These are phyloP conservation scores for Andrena flavipes DNA, from an alignment of 2,888 invertebrate genomes.

Conservation along the genomic window DNA sequence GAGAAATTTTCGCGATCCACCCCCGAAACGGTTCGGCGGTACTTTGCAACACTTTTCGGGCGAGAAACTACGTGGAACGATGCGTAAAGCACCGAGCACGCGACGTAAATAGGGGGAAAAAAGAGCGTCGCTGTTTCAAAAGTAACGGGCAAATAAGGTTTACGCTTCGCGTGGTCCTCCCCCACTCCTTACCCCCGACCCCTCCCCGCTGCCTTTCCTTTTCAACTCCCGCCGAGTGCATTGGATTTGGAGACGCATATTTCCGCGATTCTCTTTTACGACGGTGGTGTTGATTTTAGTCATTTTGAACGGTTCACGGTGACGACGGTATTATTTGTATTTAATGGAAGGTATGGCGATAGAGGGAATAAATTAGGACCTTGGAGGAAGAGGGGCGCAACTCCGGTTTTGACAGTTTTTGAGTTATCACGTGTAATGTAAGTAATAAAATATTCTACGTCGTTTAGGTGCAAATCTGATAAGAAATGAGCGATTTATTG, in stretches of 20 bases:
- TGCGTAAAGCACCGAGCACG: constrained; percentile 5
- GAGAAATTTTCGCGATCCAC: constrained; percentile 16
- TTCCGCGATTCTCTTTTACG: background rate
- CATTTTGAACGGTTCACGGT: too few relatives aligned
- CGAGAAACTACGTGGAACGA: constrained; percentile 11
- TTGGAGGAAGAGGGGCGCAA: too few relatives aligned
- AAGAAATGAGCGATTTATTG: too few relatives aligned
- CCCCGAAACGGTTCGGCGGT: background rate
- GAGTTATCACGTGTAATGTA: too few relatives aligned
- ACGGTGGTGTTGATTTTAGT: background rate
- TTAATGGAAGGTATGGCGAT: too few relatives aligned
- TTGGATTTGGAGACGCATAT: background rate
- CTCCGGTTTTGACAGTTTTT: too few relatives aligned
- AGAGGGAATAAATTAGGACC: too few relatives aligned
- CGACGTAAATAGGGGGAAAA: constrained; percentile 19
- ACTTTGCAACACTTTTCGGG: constrained; percentile 14
- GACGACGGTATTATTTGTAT: too few relatives aligned
- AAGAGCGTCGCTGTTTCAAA: background rate
- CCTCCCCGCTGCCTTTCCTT: background rate
- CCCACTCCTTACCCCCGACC: background rate
- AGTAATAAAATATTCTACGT: too few relatives aligned
- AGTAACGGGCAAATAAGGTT: constrained; percentile 25
- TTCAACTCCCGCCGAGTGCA: background rate
- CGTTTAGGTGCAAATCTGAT: too few relatives aligned
- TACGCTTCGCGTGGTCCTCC: background rate